Percentiles rank a stretch among this genome's conserved stretches.
Evolutionary conservation across 2,113 vertebrate genomes (phyloP).

Genomic region (Cyrtonyx montezumae): DNA sequence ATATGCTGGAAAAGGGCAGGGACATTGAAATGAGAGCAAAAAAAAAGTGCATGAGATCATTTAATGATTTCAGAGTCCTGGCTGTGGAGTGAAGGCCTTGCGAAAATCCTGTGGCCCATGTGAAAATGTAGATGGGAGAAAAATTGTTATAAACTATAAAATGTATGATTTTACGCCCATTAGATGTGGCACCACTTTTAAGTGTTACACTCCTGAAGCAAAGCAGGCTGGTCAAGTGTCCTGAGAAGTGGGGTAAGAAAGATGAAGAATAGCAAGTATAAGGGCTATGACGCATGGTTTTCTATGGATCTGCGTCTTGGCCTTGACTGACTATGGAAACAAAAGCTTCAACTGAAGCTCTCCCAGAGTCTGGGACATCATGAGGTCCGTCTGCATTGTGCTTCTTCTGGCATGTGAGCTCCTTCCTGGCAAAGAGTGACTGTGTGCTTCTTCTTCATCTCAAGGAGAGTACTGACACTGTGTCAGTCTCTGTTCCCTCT

Average conservation of each 20-base stretch:
- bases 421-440: neutral
- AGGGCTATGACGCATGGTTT: neutral
- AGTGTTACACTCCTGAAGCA: neutral
- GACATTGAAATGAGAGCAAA: conserved; percentile 30
- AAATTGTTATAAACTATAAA: neutral
- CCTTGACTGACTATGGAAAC: neutral
- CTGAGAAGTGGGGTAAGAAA: neutral
- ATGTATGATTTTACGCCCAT: neutral
- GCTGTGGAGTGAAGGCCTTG: neutral
- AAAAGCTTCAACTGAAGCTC: neutral
- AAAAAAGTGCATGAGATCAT: neutral
- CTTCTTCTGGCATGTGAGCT: neutral
- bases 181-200: neutral
- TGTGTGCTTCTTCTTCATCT: neutral
- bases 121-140: neutral
- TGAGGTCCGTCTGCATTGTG: neutral
- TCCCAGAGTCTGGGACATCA: neutral
- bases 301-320: neutral
- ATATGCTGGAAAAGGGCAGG: neutral
- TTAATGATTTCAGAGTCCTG: neutral
- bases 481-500: neutral
- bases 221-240: neutral
- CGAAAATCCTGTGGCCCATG: neutral
- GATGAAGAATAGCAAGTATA: neutral
- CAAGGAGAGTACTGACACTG: fast-evolving